Evolutionary conservation across 2,797 vertebrate genomes (phyloP).

Genomic region (Catostomus latipinnis): DNA sequence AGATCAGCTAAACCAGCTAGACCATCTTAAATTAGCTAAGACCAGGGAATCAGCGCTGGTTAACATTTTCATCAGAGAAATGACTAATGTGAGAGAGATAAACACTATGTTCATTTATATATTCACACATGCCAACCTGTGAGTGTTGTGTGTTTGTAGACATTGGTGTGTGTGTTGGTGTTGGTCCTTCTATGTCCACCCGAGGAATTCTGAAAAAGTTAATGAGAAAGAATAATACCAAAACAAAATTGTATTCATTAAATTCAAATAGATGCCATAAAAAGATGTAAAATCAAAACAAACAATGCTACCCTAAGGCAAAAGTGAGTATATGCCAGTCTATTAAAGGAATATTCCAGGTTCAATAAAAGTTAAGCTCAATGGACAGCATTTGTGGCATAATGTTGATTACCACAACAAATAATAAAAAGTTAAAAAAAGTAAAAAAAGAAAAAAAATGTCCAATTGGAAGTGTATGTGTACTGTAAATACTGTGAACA

Average conservation of each 20-base stretch:
- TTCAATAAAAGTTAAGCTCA: background rate
- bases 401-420: too few species aligned
- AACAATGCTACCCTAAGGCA: background rate
- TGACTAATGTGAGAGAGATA: background rate
- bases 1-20: too few species aligned
- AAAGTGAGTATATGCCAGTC: background rate
- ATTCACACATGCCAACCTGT: slow-evolving; percentile 38
- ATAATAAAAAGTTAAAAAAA: too few species aligned
- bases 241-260: background rate
- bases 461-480: too few species aligned
- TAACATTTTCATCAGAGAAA: too few species aligned
- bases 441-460: too few species aligned
- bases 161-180: slow-evolving; percentile 58
- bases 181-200: slow-evolving; percentile 58
- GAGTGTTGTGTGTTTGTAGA: slow-evolving; percentile 47
- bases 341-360: background rate
- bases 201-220: slow-evolving; percentile 50
- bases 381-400: too few species aligned
- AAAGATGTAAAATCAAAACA: background rate
- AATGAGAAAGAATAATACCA: background rate
- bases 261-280: background rate
- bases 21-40: too few species aligned
- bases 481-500: too few species aligned
- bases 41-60: too few species aligned
- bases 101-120: slow-evolving; percentile 12